A percentile compares a stretch with the other conserved stretches of the same genome.
These are phyloP conservation scores for Subacronicta megacephala DNA, from an alignment of 2,888 invertebrate species.

Conservation along the genomic window DNA sequence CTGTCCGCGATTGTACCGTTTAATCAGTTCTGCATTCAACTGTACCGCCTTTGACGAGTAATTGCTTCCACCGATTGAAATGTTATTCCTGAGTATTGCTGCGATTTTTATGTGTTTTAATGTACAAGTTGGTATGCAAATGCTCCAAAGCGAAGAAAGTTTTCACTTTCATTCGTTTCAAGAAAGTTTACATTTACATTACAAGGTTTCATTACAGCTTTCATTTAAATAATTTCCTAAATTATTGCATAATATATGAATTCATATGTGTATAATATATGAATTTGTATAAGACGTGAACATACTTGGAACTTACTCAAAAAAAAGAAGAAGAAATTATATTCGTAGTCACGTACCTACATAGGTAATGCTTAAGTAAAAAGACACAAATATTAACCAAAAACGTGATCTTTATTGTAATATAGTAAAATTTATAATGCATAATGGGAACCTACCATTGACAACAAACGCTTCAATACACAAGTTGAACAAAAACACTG, in stretches of 20 bases:
- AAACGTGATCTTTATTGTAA: no score
- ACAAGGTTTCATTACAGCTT: not conserved
- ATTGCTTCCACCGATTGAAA: conserved; percentile 87
- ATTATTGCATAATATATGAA: not conserved
- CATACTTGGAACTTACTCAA: no score
- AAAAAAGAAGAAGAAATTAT: no score
- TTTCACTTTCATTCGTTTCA: no score
- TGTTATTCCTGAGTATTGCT: conserved; percentile 67
- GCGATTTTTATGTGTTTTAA: conserved; percentile 43
- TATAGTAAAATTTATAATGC: conserved; percentile 36
- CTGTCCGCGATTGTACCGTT: conserved; percentile 83
- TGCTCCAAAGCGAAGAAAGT: not conserved
- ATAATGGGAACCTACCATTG: conserved; percentile 40
- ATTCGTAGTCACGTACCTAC: no score
- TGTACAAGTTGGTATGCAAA: conserved; percentile 32
- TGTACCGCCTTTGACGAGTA: conserved; percentile 88
- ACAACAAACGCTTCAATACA: conserved; percentile 56
- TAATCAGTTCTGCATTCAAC: conserved; percentile 86
- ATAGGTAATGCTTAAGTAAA: no score
- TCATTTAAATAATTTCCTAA: not conserved
- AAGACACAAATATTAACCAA: no score
- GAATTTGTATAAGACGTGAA: no score
- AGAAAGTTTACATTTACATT: not conserved
- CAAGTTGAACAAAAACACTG: conserved; percentile 63
- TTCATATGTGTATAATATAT: conserved; percentile 2